These are phyloP conservation scores for Drosophila eugracilis DNA, from an alignment of 1,140 invertebrate genomes.

Conservation along the genomic window DNA sequence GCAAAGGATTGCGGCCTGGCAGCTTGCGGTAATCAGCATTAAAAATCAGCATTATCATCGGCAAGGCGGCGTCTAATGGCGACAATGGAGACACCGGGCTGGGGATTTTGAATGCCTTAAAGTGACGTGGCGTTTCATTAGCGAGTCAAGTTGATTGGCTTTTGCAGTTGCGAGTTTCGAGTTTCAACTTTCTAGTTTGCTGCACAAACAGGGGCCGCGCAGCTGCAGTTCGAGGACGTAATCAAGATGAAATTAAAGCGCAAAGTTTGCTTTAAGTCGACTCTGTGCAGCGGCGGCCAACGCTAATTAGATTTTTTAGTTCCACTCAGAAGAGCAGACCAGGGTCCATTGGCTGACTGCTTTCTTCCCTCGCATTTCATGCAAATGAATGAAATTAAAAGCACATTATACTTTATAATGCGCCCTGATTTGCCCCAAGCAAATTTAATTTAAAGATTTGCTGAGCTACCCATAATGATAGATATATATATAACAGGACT, in stretches of 20 bases:
- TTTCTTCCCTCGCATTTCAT: slow-evolving; percentile 27
- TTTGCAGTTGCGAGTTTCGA: slow-evolving; percentile 25
- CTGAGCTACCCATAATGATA: slow-evolving; percentile 14
- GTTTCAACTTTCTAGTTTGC: slow-evolving; percentile 9
- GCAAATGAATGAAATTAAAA: slow-evolving; percentile 84
- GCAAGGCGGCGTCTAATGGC: slow-evolving; percentile 41
- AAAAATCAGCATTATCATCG: slow-evolving; percentile 62
- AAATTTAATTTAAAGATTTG: slow-evolving; percentile 81
- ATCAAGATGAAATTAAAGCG: slow-evolving; percentile 80
- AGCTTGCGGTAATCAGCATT: slow-evolving; percentile 60
- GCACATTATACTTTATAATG: slow-evolving; percentile 83
- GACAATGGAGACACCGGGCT: slow-evolving; percentile 43
- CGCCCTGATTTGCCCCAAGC: slow-evolving; percentile 68
- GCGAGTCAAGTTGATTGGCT: slow-evolving; percentile 76
- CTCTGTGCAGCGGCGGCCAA: slow-evolving; percentile 42
- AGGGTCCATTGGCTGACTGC: slow-evolving; percentile 13
- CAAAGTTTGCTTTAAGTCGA: slow-evolving; percentile 78
- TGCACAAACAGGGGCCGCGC: slow-evolving; percentile 18
- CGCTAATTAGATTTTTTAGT: slow-evolving; percentile 81
- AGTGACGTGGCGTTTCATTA: slow-evolving; percentile 71
- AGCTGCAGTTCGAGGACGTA: slow-evolving; percentile 31
- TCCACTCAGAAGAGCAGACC: slow-evolving; percentile 49
- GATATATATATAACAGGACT: slow-evolving; percentile 49
- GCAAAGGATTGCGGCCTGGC: slow-evolving; percentile 51
- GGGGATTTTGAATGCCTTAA: slow-evolving; percentile 58